Conservation (phyloP, 2,113 vertebrate genomes). For the Lepus europaeus region DNA sequence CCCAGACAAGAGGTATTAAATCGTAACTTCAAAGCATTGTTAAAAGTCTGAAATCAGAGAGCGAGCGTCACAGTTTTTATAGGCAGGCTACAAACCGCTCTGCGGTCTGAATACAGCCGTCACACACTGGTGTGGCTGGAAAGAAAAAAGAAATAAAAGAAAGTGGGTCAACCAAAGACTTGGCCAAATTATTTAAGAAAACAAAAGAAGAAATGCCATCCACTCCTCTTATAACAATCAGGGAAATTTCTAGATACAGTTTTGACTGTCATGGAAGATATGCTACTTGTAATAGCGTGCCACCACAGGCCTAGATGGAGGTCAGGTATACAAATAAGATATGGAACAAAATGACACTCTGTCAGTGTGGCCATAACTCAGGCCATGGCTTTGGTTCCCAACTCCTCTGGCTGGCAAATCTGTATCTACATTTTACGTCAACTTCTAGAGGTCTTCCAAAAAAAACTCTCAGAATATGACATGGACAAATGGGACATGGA, state of each 20-base stretch:
- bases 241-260: background rate
- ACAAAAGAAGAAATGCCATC: background rate
- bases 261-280: background rate
- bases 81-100: background rate
- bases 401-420: background rate
- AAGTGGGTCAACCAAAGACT: slow-evolving; percentile 16
- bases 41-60: slow-evolving; percentile 54
- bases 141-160: background rate
- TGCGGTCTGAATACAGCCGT: background rate
- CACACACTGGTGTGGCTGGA: background rate
- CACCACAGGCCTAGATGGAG: background rate
- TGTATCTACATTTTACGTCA: background rate
- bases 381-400: background rate
- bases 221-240: background rate
- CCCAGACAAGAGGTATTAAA: slow-evolving; percentile 19
- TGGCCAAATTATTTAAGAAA: background rate
- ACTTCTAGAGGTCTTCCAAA: background rate
- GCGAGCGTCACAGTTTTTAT: background rate
- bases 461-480: slow-evolving; percentile 21
- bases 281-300: background rate
- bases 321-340: background rate
- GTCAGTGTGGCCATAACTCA: background rate
- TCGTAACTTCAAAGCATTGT: background rate
- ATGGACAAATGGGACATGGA: background rate
- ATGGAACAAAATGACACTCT: background rate